Conservation (phyloP, 1,140 invertebrate species). For the Zaprionus lachaisei region DNA sequence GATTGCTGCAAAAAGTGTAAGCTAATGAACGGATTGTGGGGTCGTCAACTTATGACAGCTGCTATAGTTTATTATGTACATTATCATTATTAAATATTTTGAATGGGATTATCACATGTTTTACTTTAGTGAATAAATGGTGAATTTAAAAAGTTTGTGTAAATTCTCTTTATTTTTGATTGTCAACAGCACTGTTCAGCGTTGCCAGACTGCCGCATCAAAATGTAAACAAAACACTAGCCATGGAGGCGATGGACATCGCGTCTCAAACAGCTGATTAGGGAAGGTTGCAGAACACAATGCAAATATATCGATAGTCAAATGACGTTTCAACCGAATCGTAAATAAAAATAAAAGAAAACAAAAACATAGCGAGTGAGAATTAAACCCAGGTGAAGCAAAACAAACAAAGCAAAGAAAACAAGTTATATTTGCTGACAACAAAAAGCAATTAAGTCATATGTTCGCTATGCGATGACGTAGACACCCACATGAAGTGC, state of each 20-base stretch:
- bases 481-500: neutral
- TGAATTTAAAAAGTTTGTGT: neutral
- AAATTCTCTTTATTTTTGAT: neutral
- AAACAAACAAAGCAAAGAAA: neutral
- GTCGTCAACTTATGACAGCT: neutral
- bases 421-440: neutral
- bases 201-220: conserved; percentile 6
- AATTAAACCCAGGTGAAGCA: neutral
- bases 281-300: conserved; percentile 1
- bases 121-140: neutral
- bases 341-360: neutral
- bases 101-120: neutral
- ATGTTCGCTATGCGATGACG: conserved; percentile 16
- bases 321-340: neutral
- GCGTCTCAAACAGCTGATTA: conserved; percentile 7
- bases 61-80: neutral
- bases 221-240: conserved; percentile 20
- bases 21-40: neutral
- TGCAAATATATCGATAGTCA: conserved; percentile 32
- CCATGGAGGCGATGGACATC: no score
- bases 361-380: neutral
- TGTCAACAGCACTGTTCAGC: neutral
- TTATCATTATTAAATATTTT: neutral
- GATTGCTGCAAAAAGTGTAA: conserved; percentile 1
- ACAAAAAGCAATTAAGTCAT: neutral